A percentile compares a stretch with the other conserved stretches of the same genome.
These are phyloP conservation scores for Trilocha varians DNA, from an alignment of 2,888 invertebrate genomes.

Conservation along the genomic window DNA sequence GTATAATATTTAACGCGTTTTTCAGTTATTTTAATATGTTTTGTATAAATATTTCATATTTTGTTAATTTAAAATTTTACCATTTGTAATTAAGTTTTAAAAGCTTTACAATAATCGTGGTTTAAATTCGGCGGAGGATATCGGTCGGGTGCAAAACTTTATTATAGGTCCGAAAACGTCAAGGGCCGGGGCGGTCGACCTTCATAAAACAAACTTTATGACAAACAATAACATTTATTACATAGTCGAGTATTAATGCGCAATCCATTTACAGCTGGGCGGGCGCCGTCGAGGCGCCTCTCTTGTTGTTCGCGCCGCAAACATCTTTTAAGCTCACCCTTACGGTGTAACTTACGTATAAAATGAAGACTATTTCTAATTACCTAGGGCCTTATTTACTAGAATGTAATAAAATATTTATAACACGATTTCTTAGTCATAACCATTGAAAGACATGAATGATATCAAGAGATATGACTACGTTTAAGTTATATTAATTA, in stretches of 20 bases:
- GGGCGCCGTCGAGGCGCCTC: conserved; percentile 44
- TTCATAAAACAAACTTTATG: conserved; percentile 68
- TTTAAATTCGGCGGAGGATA: conserved; percentile 34
- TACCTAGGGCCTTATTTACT: no score
- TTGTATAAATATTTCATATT: neutral
- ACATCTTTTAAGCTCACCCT: conserved; percentile 19
- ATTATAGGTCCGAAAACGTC: conserved; percentile 49
- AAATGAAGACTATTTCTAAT: neutral
- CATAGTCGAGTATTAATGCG: conserved; percentile 65
- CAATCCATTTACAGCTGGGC: conserved; percentile 55
- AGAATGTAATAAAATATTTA: no score
- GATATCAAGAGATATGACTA: no score
- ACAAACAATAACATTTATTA: conserved; percentile 70
- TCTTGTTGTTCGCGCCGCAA: conserved; percentile 31
- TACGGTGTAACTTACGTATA: neutral
- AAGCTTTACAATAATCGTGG: conserved; percentile 25
- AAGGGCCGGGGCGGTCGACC: conserved; percentile 44
- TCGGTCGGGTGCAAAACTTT: conserved; percentile 47
- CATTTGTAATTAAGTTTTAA: neutral
- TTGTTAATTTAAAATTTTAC: neutral
- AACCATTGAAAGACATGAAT: no score
- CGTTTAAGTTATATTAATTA: no score
- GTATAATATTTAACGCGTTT: neutral
- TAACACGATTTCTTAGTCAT: no score
- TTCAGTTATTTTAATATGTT: neutral